phyloP scores from a whole-genome alignment of 2,888 invertebrate species.

The Phasia obesa region DNA sequence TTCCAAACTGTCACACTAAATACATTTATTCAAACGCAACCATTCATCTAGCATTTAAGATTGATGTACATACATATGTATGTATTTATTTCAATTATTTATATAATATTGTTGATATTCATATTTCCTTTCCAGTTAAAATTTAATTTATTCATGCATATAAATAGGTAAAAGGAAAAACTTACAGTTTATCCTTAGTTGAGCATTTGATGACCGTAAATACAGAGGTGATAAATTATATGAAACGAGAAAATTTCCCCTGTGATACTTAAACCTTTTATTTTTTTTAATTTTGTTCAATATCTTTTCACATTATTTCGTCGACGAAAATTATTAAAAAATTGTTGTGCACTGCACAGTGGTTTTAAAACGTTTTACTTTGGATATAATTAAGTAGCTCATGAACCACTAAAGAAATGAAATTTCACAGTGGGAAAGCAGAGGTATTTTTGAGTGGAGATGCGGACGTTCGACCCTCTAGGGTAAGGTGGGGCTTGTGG shows the following conservation, averaged over 20 bases:
- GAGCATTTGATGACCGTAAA: neutral
- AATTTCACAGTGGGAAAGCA: no score
- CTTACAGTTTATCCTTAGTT: conserved; percentile 1
- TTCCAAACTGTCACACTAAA: no score
- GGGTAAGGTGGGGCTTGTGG: no score
- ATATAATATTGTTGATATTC: neutral
- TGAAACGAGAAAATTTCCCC: conserved; percentile 20
- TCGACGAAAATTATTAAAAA: conserved; percentile 35
- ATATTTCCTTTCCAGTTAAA: neutral
- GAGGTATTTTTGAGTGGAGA: no score
- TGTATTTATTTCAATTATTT: no score
- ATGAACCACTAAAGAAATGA: no score
- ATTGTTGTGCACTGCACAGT: conserved; percentile 31
- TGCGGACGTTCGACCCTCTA: no score
- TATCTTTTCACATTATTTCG: neutral
- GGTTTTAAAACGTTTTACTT: no score
- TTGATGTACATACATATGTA: no score
- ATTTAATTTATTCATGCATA: conserved; percentile 17
- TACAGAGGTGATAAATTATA: conserved; percentile 20
- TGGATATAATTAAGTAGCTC: no score
- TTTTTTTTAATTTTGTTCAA: conserved; percentile 3
- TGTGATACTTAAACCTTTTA: neutral
- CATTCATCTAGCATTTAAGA: no score
- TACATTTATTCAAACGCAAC: no score
- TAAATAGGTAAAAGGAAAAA: conserved; percentile 19